phyloP scores from a whole-genome alignment of 2,888 invertebrate genomes.

The Electrophaes corylata region DNA sequence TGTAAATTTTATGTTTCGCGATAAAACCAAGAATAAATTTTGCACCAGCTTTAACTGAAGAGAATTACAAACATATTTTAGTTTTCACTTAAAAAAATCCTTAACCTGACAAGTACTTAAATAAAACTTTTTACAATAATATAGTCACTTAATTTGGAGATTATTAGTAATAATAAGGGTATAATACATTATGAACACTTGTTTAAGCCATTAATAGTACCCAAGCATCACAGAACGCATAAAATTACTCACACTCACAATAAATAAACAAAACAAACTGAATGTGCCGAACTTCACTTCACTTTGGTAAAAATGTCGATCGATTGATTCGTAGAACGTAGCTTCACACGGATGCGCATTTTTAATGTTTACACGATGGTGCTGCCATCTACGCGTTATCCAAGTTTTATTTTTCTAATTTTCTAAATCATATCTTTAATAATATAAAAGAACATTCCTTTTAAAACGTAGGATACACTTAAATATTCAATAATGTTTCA shows the following conservation, averaged over 20 bases:
- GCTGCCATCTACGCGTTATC: constrained; percentile 1
- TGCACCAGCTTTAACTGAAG: no score
- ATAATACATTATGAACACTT: not conserved
- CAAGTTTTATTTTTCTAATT: not conserved
- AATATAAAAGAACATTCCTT: no score
- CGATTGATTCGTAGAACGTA: constrained; percentile 16
- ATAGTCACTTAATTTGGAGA: not conserved
- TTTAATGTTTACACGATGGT: not conserved
- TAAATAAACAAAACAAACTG: constrained; percentile 13
- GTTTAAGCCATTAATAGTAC: not conserved
- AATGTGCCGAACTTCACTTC: constrained; percentile 14
- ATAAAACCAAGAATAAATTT: no score
- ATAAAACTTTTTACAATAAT: constrained; percentile 1
- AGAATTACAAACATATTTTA: no score
- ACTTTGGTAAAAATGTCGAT: constrained; percentile 11
- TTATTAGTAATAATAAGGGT: not conserved
- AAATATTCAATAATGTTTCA: no score
- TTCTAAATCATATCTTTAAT: no score
- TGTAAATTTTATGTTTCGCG: no score
- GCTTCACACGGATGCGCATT: constrained; percentile 10
- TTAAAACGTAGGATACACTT: no score
- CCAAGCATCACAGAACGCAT: not conserved
- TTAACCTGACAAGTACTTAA: not conserved
- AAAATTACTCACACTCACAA: constrained; percentile 3
- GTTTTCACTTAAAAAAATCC: not conserved